Conservation (phyloP, 1,140 invertebrate species). For the Dendroctonus ponderosae region DNA sequence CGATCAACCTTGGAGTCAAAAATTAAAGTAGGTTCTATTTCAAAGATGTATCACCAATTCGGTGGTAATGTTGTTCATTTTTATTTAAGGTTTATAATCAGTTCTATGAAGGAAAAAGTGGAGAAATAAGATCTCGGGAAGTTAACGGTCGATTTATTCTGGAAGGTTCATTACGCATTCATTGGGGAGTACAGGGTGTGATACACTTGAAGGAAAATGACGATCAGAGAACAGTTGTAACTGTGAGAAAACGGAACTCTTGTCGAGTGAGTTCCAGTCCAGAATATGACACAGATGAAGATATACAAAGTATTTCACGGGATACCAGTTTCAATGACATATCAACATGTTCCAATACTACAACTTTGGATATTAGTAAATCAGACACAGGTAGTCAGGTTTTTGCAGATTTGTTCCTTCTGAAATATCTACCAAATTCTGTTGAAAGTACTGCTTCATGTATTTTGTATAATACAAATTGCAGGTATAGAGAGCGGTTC, state of each 20-base stretch:
- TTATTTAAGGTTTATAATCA: constrained; percentile 63
- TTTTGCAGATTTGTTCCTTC: not conserved
- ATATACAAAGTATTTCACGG: constrained; percentile 45
- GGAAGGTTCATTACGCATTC: constrained; percentile 76
- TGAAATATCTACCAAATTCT: not conserved
- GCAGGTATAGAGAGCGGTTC: constrained; percentile 43
- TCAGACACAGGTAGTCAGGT: constrained; percentile 5
- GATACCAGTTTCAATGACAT: constrained; percentile 49
- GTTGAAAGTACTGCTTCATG: not conserved
- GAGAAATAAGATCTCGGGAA: constrained; percentile 71
- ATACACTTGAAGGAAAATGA: constrained; percentile 87
- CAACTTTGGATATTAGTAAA: constrained; percentile 16
- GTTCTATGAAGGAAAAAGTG: constrained; percentile 77
- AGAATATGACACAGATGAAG: constrained; percentile 48
- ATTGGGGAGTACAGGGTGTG: constrained; percentile 81
- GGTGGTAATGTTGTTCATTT: not conserved
- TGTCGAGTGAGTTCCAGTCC: constrained; percentile 52
- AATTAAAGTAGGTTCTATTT: constrained; percentile 58
- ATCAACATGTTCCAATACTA: constrained; percentile 41
- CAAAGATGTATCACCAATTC: not conserved
- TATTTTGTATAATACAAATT: constrained; percentile 8
- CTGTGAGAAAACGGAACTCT: constrained; percentile 68
- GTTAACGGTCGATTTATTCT: constrained; percentile 77
- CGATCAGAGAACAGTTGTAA: constrained; percentile 74
- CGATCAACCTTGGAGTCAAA: constrained; percentile 77